Percentiles rank a stretch among this genome's conserved stretches.
These are phyloP conservation scores for Drosophila punjabiensis DNA, from an alignment of 1,140 invertebrate species.

Conservation along the genomic window DNA sequence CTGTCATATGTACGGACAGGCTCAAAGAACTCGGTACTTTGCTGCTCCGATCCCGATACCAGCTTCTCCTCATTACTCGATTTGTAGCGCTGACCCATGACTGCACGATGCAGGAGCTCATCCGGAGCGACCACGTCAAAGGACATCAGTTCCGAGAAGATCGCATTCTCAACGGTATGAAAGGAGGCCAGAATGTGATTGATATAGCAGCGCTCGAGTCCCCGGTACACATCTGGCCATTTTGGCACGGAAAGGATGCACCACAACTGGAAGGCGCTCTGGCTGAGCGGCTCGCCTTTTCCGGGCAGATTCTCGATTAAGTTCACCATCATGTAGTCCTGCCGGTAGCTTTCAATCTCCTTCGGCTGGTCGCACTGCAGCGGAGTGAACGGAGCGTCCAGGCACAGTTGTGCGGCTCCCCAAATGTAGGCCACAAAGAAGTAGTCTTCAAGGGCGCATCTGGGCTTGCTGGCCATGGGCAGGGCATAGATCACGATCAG, in stretches of 20 bases:
- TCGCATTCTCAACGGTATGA: conserved; percentile 28
- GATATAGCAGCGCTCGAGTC: conserved; percentile 37
- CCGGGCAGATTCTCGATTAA: conserved; percentile 37
- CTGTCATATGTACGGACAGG: not conserved
- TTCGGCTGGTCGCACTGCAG: conserved; percentile 6
- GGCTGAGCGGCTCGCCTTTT: conserved; percentile 15
- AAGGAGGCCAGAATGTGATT: conserved; percentile 43
- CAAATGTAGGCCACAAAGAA: conserved; percentile 54
- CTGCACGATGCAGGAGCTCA: not conserved
- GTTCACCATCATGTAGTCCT: conserved; percentile 49
- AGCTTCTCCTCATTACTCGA: too few species aligned
- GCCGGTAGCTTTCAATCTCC: not conserved
- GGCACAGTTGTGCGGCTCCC: conserved; percentile 55
- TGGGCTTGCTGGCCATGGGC: not conserved
- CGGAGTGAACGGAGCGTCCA: conserved; percentile 33
- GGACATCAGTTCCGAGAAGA: conserved; percentile 60
- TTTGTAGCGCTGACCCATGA: not conserved
- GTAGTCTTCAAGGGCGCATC: conserved; percentile 41
- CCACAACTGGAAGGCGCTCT: conserved; percentile 58
- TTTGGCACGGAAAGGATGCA: conserved; percentile 55
- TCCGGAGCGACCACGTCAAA: conserved; percentile 1
- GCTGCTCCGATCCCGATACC: too few species aligned
- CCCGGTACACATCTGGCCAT: conserved; percentile 51
- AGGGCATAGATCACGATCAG: conserved; percentile 32
- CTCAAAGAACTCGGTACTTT: too few species aligned